These are phyloP conservation scores for Grammomys surdaster DNA, from an alignment of 2,113 vertebrate genomes.

Conservation along the genomic window DNA sequence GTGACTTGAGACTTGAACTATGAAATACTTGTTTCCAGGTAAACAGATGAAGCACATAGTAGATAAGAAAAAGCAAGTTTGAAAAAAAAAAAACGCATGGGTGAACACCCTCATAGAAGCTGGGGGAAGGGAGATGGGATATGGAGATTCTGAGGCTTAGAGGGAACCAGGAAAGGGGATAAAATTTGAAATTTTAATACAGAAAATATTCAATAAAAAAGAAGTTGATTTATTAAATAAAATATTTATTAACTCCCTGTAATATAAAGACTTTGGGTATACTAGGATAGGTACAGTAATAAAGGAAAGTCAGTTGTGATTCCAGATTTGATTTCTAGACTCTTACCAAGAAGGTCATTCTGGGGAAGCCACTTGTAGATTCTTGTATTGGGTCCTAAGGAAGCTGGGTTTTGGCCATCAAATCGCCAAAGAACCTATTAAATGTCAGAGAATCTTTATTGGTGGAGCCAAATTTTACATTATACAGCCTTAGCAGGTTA, in stretches of 20 bases:
- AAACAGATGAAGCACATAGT: neutral
- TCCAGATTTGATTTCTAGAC: neutral
- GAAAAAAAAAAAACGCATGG: neutral
- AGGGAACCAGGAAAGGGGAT: no score
- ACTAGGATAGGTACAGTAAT: neutral
- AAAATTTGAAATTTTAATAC: no score
- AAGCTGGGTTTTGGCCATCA: slow-evolving; percentile 86
- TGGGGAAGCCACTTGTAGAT: slow-evolving; percentile 91
- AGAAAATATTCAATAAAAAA: no score
- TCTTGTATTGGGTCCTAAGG: slow-evolving; percentile 88
- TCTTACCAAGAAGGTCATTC: slow-evolving; percentile 92
- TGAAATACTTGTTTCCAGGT: neutral
- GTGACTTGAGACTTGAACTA: neutral
- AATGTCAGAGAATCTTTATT: neutral
- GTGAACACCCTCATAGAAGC: no score
- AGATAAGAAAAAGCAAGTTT: neutral
- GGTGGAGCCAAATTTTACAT: neutral
- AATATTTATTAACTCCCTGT: neutral
- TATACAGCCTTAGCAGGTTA: neutral
- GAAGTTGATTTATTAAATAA: no score
- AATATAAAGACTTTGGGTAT: neutral
- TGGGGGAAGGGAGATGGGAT: no score
- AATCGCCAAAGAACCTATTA: slow-evolving; percentile 92
- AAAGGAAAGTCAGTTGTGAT: neutral
- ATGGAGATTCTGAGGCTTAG: no score